Percentiles rank a stretch among this genome's conserved stretches.
Evolutionary conservation across 2,888 invertebrate species (phyloP).

Genomic region (Hetaerina titia): DNA sequence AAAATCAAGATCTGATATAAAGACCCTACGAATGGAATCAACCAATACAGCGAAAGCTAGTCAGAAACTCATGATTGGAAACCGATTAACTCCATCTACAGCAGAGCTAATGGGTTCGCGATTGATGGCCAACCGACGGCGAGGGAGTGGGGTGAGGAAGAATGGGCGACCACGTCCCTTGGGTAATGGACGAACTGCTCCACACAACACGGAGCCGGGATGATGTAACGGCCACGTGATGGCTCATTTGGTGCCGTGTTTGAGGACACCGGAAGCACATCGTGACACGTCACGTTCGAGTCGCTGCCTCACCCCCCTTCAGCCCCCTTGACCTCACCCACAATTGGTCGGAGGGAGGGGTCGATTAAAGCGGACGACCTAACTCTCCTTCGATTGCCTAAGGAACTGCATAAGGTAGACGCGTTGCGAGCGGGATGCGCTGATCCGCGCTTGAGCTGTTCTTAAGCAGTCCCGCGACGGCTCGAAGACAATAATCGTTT

Average conservation of each 20-base stretch:
- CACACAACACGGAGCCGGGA: not conserved
- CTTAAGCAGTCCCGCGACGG: not conserved
- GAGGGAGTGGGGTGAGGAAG: too few relatives aligned
- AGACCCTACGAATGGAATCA: too few relatives aligned
- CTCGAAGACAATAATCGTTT: not conserved
- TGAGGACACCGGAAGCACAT: not conserved
- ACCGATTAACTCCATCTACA: not conserved
- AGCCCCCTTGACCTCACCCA: conserved; percentile 3
- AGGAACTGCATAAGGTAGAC: not conserved
- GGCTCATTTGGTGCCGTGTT: not conserved
- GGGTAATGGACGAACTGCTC: not conserved
- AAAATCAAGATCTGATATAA: too few relatives aligned
- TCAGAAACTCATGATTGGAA: not conserved
- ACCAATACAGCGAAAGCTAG: too few relatives aligned
- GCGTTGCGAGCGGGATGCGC: not conserved
- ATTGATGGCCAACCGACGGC: not conserved
- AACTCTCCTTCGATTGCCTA: conserved; percentile 20
- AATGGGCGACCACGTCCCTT: not conserved
- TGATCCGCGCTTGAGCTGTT: not conserved
- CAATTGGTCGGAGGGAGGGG: not conserved
- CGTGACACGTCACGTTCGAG: not conserved
- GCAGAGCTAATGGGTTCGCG: not conserved
- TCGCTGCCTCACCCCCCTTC: not conserved
- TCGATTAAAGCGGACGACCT: not conserved
- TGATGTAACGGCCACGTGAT: conserved; percentile 5